Evolutionary conservation across 2,113 vertebrate species (phyloP), one percentile per base, ranked within the genome.

Genomic region (Zapus hudsonius): DNA sequence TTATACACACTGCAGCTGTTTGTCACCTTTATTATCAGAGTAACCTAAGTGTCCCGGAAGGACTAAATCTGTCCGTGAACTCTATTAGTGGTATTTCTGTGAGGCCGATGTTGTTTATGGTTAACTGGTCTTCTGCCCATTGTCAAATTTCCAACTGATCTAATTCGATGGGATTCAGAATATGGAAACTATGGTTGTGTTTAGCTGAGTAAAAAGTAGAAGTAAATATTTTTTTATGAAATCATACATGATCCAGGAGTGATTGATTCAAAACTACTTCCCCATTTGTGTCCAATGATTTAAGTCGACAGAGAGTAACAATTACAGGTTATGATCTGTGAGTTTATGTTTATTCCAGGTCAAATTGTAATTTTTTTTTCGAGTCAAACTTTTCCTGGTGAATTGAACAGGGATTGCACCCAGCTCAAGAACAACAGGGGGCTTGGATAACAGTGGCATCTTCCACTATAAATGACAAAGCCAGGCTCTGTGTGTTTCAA

Each of bases 251-350:
- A 33, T 10, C 29, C 11, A 8, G 5, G 3, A 31, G 0, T 1
- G 1, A 31, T 42, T 1, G 1, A 31, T 42, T 59, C n/a, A 44
- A 38, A 4, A 22, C 3, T 27, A 27, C 6, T 27, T 20, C 11
- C 0, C 2, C 11, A 15, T 64, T 38, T 20, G 12, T 6, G 7
- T 7, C 47, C 3, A 52, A 1, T 64, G 5, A 29, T 70, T 20
- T 69, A 16, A 63, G 13, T n/a, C 6, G 9, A 2, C 22, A 33
- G 40, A 70, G 36, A 87, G n/a, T 23, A 55, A 79, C 57, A 33
- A 16, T 5, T 57, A 23, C 7, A 57, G 16, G 38, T 4, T 82
- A 4, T 27, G 25, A 33, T 44, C 5, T 52, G 11, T 81, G 29
- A 64, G 31, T 11, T 66, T 15, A 44, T 61, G 22, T 63, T 93